Evolutionary conservation across 2,113 vertebrate species (phyloP).

Genomic region (human): DNA sequence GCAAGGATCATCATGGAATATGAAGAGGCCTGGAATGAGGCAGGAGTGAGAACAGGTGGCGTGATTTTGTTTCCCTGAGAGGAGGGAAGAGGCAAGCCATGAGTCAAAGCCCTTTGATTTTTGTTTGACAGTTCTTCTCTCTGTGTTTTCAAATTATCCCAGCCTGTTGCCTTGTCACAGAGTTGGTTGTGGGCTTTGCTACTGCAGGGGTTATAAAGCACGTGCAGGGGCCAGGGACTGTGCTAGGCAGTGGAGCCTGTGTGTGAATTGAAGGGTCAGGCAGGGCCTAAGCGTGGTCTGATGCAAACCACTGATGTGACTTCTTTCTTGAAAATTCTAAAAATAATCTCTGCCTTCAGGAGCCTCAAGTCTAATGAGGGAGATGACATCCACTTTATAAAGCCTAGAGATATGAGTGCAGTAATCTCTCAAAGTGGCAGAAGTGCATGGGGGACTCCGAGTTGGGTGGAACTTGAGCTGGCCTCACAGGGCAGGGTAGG

Average conservation of each 20-base stretch:
- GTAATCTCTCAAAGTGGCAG: neutral
- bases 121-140: neutral
- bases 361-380: neutral
- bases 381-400: neutral
- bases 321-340: conserved; percentile 23
- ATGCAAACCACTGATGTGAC: neutral
- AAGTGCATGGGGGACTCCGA: neutral
- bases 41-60: neutral
- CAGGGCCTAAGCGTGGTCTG: neutral
- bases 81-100: neutral
- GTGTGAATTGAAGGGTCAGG: neutral
- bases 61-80: neutral
- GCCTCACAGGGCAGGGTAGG: neutral
- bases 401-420: neutral
- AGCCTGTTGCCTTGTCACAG: neutral
- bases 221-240: neutral
- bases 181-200: neutral
- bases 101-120: neutral
- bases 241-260: neutral
- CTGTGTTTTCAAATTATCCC: neutral
- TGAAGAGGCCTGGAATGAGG: neutral
- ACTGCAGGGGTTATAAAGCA: neutral
- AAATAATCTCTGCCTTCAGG: neutral
- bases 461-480: neutral
- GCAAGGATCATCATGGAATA: neutral